Evolutionary conservation across 2,797 vertebrate species (phyloP), one percentile per base, ranked within the genome.

Genomic region (Acanthornis magna): DNA sequence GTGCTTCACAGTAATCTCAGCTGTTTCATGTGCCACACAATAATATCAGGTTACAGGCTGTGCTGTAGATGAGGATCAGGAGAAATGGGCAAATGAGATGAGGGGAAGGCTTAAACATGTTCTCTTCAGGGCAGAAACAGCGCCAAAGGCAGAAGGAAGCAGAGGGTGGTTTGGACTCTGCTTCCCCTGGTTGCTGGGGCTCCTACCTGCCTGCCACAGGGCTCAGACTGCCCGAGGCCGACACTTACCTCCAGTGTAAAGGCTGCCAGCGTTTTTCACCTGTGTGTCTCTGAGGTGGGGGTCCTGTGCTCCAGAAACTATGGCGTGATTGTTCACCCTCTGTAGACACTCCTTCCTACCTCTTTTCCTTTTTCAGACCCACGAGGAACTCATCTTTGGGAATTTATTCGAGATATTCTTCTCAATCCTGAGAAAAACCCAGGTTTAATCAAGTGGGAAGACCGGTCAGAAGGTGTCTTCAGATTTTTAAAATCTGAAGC

Each of bases 391-490:
- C 99, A 99, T 92, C 97, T 99, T 79, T 99, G 99, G 99, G 99
- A 99, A 96, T 99, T 99, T 96, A 99, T 99, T 96, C 97, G 99
- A 36, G 99, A 99, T 95, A 99, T 99, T 96, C 98, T 99, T 72
- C 98, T 99, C 70, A 98, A 98, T 95, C 99, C 99, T 32, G 99
- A 99, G 85, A 98, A 99, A 95, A 99, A 99, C 88, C 99, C 99
- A 0, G 99, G 99, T 10, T 96, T 99, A 81, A 99, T 99, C 93
- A 99, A 99, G 91, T 99, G 99, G 99, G 99, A 99, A 97, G 99
- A 99, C 93, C 98, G 99, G 32, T 98, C 98, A 7, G 98, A 99
- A 95, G 99, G 99, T 2, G 97, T 99, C 67, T 99, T 99, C 95
- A 98, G 99, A 87, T 99, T 99, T 96, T 98, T 99, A 45, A 99